Percentiles rank a stretch among this genome's conserved stretches.
Conservation (phyloP, 2,113 vertebrate species). For the Microcebus tavaratra region DNA sequence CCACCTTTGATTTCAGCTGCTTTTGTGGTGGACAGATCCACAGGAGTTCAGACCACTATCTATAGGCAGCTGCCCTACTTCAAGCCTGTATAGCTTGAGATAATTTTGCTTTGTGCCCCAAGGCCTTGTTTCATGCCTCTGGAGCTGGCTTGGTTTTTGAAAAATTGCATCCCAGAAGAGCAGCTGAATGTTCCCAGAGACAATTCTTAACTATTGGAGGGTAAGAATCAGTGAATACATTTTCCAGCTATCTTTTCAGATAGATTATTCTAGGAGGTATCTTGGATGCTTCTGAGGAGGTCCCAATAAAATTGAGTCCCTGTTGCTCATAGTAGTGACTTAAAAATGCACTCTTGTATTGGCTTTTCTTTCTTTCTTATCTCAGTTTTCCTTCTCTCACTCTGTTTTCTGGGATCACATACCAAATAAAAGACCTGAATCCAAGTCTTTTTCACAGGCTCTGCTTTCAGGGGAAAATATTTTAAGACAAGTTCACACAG, state of each 20-base stretch:
- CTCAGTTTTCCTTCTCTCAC: not conserved
- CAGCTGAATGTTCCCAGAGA: not conserved
- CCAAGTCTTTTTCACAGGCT: not conserved
- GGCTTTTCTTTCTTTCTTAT: not conserved
- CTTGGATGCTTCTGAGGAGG: not conserved
- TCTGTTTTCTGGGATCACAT: not conserved
- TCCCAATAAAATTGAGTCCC: not conserved
- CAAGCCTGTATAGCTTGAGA: not conserved
- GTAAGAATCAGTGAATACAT: not conserved
- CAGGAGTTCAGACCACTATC: not conserved
- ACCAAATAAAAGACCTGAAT: not conserved
- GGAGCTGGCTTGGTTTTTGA: not conserved
- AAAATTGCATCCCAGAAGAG: not conserved
- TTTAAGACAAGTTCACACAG: not conserved
- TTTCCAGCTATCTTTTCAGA: not conserved
- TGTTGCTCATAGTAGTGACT: not conserved
- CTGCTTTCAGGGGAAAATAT: not conserved
- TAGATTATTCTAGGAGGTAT: not conserved
- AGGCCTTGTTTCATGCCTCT: not conserved
- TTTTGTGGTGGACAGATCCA: not conserved
- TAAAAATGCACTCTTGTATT: not conserved
- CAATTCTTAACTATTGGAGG: not conserved
- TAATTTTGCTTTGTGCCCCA: not conserved
- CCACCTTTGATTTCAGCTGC: not conserved
- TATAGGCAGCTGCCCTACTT: not conserved